Base-by-base conservation (phyloP, 2,888 invertebrate species). In the Blera fallax region DNA sequence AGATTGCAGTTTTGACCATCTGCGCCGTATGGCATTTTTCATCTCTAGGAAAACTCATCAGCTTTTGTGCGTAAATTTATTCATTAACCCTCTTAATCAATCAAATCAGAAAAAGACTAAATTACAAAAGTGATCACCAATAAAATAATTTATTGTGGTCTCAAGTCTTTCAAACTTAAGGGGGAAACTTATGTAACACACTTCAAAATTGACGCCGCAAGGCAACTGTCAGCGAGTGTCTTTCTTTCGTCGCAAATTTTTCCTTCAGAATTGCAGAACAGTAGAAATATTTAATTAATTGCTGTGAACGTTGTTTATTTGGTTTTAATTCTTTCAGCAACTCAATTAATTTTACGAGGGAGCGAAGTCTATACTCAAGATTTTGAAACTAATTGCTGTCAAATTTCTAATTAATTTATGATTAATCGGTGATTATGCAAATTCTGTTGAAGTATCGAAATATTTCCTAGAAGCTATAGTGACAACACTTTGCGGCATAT, bases 341-440 rank as follows among this genome's bases (percentile, higher is more conserved):
- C 27, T 48, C 64, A 29, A 69, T 69, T 40, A 37, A 50, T 16
- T 50, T 52, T 50, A 64, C 16, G 32, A 32, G 18, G 21, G 24
- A 58, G 18, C 24, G 16, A 29, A 40, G 8, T 8, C 24, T 43
- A 16, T 18, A 2, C 40, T 40, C 43, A 8, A 43, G 58, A 34
- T 58, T 40, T n/a, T 24, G 7, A 32, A 34, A 7, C n/a, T n/a
- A 21, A 37, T 37, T 58, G 16, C n/a, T 58, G 37, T 3, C 58
- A 14, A 8, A 37, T 21, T 58, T 21, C 21, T 18, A 21, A 11
- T 34, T 56, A 32, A 32, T 21, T 8, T 37, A 27, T 54, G 67
- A 54, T 54, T 69, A 27, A 69, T 54, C 16, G 27, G 27, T 6
- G 11, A 54, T 40, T 54, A 56, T 56, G 29, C 11, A 43, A 56